phyloP scores from a whole-genome alignment of 2,797 vertebrate species.

The Delichon dasypus region DNA sequence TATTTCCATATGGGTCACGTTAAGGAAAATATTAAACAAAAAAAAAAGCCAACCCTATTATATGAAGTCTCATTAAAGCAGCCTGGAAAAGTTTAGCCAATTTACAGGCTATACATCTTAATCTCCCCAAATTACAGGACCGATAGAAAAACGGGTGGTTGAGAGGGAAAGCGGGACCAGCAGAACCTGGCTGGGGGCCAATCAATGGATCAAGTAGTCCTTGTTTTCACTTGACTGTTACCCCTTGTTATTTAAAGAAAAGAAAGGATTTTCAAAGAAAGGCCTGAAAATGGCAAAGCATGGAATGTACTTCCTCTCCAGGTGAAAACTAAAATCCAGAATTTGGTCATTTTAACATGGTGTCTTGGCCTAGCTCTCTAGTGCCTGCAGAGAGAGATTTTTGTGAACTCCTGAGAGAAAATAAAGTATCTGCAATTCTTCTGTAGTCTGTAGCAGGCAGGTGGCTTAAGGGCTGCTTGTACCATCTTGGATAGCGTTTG shows the following conservation, averaged over 20 bases:
- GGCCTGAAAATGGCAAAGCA: neutral
- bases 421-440: neutral
- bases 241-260: slow-evolving; percentile 67
- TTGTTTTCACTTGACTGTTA: slow-evolving; percentile 60
- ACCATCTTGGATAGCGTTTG: neutral
- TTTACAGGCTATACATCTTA: slow-evolving; percentile 81
- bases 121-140: slow-evolving; percentile 70
- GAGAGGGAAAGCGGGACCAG: slow-evolving; percentile 51
- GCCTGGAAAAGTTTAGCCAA: slow-evolving; percentile 79
- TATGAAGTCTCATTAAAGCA: slow-evolving; percentile 77
- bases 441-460: neutral
- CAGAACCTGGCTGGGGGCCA: slow-evolving; percentile 74
- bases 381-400: neutral
- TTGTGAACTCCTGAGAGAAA: neutral
- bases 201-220: slow-evolving; percentile 64
- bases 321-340: neutral
- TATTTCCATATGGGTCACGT: slow-evolving; percentile 79
- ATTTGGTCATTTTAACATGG: neutral
- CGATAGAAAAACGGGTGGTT: slow-evolving; percentile 42
- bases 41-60: slow-evolving; percentile 70
- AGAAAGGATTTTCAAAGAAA: slow-evolving; percentile 41
- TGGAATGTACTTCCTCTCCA: neutral
- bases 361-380: neutral
- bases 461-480: neutral
- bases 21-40: slow-evolving; percentile 71